Evolutionary conservation across 2,888 invertebrate genomes (phyloP).

Genomic region (Drosophila nigricruria): DNA sequence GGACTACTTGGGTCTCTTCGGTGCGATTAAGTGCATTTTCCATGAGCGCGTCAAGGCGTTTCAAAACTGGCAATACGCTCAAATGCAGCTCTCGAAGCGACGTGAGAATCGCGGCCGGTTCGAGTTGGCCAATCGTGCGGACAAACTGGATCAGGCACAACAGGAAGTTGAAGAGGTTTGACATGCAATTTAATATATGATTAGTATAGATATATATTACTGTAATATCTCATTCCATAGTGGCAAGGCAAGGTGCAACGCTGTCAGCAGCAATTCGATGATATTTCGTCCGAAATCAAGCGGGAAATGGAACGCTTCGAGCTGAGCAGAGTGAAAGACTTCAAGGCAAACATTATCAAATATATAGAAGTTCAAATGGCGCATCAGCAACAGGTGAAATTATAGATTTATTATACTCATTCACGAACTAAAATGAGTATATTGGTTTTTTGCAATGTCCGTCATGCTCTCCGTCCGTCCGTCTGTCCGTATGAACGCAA

Average conservation of each 20-base stretch:
- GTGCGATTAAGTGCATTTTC: constrained; percentile 93
- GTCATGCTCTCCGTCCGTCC: too few species aligned
- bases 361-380: constrained; percentile 97
- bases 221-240: constrained; percentile 85
- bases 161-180: constrained; percentile 96
- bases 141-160: constrained; percentile 94
- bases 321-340: constrained; percentile 93
- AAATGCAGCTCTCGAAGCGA: constrained; percentile 96
- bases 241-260: constrained; percentile 99
- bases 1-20: constrained; percentile 96
- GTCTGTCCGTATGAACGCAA: too few species aligned
- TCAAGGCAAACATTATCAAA: constrained; percentile 94
- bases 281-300: constrained; percentile 96
- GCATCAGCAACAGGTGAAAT: constrained; percentile 94
- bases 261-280: constrained; percentile 97
- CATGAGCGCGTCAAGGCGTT: constrained; percentile 91
- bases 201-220: neutral
- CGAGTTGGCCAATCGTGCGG: constrained; percentile 94
- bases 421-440: too few species aligned
- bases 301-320: constrained; percentile 97
- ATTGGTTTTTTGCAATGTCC: too few species aligned
- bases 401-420: neutral
- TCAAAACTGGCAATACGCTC: constrained; percentile 99
- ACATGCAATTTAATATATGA: neutral
- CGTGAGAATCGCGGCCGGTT: constrained; percentile 97